Conservation (phyloP, 2,888 invertebrate genomes). For the Cephus runcator region DNA sequence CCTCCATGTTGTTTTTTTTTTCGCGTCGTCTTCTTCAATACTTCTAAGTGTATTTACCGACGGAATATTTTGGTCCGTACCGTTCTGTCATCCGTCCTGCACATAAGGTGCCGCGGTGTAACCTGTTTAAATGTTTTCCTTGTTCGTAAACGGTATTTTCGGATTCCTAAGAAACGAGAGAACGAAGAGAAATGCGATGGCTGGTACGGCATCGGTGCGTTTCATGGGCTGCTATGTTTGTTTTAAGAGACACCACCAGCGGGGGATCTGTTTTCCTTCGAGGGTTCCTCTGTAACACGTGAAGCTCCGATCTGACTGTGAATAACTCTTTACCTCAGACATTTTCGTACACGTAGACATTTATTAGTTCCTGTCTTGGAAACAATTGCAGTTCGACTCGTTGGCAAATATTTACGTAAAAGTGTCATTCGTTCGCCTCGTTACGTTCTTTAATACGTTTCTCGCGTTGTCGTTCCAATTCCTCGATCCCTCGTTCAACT, state of each 20-base stretch:
- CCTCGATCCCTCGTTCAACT: no score
- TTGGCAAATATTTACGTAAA: no score
- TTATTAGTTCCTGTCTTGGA: not conserved
- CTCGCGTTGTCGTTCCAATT: no score
- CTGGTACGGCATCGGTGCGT: not conserved
- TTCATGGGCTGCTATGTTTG: not conserved
- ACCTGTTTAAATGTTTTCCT: not conserved
- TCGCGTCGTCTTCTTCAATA: not conserved
- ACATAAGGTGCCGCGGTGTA: not conserved
- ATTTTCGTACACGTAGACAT: not conserved
- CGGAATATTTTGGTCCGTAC: not conserved
- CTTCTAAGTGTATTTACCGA: not conserved
- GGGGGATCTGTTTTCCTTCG: not conserved
- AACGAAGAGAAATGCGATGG: not conserved
- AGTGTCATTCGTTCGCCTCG: no score
- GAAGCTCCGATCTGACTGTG: not conserved
- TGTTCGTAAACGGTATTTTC: not conserved
- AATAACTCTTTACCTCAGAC: not conserved
- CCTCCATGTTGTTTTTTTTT: not conserved
- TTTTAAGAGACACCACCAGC: not conserved
- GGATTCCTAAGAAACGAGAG: not conserved
- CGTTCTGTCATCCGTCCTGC: not conserved
- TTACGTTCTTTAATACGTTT: no score
- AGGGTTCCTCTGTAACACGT: not conserved
- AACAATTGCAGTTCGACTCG: no score